Conservation (phyloP, 1,140 invertebrate genomes). For the Drosophila pachea region DNA sequence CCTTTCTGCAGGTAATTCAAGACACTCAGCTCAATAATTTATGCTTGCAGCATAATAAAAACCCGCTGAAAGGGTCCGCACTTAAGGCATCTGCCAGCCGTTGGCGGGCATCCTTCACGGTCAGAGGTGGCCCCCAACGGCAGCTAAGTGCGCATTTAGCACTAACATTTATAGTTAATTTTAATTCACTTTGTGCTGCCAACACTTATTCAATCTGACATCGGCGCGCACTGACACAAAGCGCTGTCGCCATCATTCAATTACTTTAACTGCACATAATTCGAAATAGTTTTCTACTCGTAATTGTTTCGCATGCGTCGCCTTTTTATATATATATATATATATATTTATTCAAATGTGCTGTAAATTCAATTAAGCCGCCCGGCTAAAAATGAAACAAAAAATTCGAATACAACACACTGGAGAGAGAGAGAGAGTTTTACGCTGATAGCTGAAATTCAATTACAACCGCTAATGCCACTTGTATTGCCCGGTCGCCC, state of each 20-base stretch:
- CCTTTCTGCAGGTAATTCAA: conserved; percentile 54
- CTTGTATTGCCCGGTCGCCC: conserved; percentile 58
- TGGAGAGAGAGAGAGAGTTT: conserved; percentile 15
- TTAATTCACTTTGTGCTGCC: neutral
- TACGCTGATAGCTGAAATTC: conserved; percentile 61
- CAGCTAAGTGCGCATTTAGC: neutral
- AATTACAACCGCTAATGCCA: conserved; percentile 76
- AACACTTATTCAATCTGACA: conserved; percentile 32
- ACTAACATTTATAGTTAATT: conserved; percentile 5
- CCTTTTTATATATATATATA: no score
- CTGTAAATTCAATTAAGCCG: conserved; percentile 65
- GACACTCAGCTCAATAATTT: conserved; percentile 69
- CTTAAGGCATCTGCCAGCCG: conserved; percentile 3
- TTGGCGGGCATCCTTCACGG: neutral
- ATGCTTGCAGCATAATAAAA: conserved; percentile 57
- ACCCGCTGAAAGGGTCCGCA: neutral
- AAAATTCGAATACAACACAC: neutral
- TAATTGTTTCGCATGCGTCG: conserved; percentile 6
- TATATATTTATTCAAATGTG: conserved; percentile 42
- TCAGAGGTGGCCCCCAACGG: conserved; percentile 10
- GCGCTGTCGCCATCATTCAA: conserved; percentile 42
- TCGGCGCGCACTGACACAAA: conserved; percentile 30
- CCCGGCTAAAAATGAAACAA: conserved; percentile 15
- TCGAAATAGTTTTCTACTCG: conserved; percentile 17
- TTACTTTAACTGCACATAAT: conserved; percentile 21